Evolutionary conservation across 2,888 invertebrate genomes (phyloP).

Genomic region (Polydrusus cervinus): DNA sequence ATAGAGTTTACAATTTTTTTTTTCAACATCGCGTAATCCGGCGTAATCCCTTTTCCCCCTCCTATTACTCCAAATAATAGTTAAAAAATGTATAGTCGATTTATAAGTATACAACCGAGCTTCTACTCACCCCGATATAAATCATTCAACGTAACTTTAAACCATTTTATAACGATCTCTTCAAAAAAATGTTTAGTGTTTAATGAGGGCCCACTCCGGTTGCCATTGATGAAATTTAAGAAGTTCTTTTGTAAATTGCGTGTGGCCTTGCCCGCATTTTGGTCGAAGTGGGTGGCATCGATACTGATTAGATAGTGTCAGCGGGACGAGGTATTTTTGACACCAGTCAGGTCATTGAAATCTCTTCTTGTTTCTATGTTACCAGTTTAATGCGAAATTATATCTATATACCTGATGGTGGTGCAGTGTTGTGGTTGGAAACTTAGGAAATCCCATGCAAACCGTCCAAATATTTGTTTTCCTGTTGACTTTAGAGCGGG

Average conservation of each 20-base stretch:
- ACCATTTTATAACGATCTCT: slow-evolving; percentile 8
- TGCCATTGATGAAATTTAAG: slow-evolving; percentile 36
- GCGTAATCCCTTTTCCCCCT: too few species aligned
- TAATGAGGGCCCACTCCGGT: slow-evolving; percentile 30
- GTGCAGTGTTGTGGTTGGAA: too few species aligned
- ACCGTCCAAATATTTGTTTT: too few species aligned
- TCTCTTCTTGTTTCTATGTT: background rate
- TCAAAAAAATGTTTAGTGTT: slow-evolving; percentile 1
- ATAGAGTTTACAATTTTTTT: too few species aligned
- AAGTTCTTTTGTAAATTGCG: slow-evolving; percentile 24
- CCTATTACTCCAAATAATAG: too few species aligned
- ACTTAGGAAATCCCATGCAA: too few species aligned
- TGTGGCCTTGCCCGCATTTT: slow-evolving; percentile 43
- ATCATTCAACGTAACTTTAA: slow-evolving; percentile 11
- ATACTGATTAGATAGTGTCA: slow-evolving; percentile 4
- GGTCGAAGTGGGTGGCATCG: slow-evolving; percentile 32
- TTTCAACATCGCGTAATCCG: too few species aligned
- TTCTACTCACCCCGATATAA: background rate
- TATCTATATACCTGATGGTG: too few species aligned
- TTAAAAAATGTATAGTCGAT: too few species aligned
- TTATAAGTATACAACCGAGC: too few species aligned
- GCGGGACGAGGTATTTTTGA: background rate
- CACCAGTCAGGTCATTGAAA: background rate
- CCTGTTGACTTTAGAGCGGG: too few species aligned
- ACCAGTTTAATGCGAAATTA: too few species aligned